Conservation (phyloP, 2,888 invertebrate species). For the Torymus tubicola region DNA sequence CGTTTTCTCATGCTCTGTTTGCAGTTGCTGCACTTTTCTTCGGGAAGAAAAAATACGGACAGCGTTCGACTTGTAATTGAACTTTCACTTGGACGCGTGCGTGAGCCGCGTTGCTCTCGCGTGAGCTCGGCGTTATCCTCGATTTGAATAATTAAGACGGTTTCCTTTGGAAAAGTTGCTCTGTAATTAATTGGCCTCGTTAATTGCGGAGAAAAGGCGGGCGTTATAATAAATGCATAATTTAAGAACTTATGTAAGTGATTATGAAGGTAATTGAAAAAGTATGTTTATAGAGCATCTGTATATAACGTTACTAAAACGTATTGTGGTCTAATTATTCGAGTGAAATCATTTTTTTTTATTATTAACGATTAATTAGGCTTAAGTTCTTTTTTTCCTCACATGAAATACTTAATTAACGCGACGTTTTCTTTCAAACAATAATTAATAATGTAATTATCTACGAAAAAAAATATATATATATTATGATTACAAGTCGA, state of each 20-base stretch:
- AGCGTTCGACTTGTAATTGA: conserved; percentile 37
- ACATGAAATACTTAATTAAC: no score
- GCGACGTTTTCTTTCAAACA: no score
- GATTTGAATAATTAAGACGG: conserved; percentile 16
- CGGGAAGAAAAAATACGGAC: conserved; percentile 28
- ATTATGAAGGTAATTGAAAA: not conserved
- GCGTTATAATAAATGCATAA: no score
- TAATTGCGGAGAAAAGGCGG: no score
- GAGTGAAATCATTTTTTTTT: no score
- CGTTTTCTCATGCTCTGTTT: conserved; percentile 55
- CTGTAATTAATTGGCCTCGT: not conserved
- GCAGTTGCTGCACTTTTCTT: conserved; percentile 26
- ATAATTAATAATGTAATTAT: not conserved
- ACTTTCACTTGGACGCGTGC: conserved; percentile 32
- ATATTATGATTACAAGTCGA: conserved; percentile 31
- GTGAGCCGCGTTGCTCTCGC: no score
- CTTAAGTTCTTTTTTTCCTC: no score
- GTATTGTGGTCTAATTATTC: no score
- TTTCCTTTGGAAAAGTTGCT: not conserved
- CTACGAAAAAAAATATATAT: not conserved
- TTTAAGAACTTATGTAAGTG: no score
- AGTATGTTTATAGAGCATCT: no score
- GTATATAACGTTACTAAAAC: no score
- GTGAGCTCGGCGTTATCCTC: not conserved
- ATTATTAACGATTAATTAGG: no score